Base-by-base conservation (phyloP, 2,113 vertebrate species). In the Diphyllodes magnificus region DNA sequence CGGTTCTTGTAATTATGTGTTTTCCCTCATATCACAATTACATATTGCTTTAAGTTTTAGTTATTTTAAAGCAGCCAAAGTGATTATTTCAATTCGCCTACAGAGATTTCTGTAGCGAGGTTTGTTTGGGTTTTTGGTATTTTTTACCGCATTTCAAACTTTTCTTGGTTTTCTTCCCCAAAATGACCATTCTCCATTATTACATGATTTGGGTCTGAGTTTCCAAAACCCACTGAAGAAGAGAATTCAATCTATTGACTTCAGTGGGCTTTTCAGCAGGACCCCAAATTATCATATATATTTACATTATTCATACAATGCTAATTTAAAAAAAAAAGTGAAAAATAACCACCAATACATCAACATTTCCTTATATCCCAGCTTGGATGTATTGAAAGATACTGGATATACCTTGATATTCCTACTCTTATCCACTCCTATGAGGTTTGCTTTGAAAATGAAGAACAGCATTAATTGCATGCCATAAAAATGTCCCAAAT, bases 361-460 rank as follows among this genome's bases (percentile, higher is more conserved):
- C 54, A 60, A 63, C 59, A 59, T 88, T 97, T 97, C 97, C 95
- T 97, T 92, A 91, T 84, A 94, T 86, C 88, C 82, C 97, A 97
- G 94, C 89, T 89, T 88, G 90, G 66, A 66, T 69, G 60, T 68
- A 90, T 93, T 91, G 68, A 69, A 93, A 49, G n/a, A 53, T 15
- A 92, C 68, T 81, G 73, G 68, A 94, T 96, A 94, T 92, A 95
- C 93, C 96, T 96, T 57, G 76, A 69, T 70, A 60, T 45, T 93
- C 47, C 60, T 72, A 95, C 70, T 79, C 57, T 59, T 65, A 84
- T 72, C 96, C 86, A 45, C 56, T 96, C 76, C 54, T 68, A 54
- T 86, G 81, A 91, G 84, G 84, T 92, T 97, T 96, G 91, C 97
- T 98, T 98, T 96, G 95, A 72, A 88, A 96, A 97, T 77, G 97